phyloP scores from a whole-genome alignment of 2,888 invertebrate species.

The Limenitis camilla region DNA sequence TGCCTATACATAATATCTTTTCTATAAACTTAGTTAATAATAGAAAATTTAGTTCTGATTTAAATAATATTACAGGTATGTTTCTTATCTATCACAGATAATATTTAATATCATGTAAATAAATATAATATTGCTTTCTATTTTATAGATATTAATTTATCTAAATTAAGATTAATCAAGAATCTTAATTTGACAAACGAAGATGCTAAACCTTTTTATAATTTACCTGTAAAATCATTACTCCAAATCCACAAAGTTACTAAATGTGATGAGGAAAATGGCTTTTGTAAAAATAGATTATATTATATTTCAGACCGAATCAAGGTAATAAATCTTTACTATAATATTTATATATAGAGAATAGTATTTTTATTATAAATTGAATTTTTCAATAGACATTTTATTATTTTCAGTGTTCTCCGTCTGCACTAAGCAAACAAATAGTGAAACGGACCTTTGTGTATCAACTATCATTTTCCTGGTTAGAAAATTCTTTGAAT shows the following conservation, averaged over 20 bases:
- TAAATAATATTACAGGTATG: no score
- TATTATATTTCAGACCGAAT: conserved; percentile 71
- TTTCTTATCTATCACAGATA: no score
- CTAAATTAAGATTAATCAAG: conserved; percentile 53
- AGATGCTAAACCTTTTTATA: conserved; percentile 70
- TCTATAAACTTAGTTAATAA: no score
- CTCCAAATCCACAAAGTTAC: conserved; percentile 46
- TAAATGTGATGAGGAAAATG: conserved; percentile 49
- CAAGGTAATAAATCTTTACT: conserved; percentile 41
- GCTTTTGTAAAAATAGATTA: conserved; percentile 69
- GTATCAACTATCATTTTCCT: conserved; percentile 70
- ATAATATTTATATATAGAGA: no score
- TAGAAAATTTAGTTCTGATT: no score
- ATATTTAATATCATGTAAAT: neutral
- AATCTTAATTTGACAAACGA: conserved; percentile 60
- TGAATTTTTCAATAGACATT: conserved; percentile 9
- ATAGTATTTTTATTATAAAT: neutral
- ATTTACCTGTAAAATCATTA: conserved; percentile 52
- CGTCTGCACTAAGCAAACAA: conserved; percentile 57
- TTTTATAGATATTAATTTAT: conserved; percentile 34
- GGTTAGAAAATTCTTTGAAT: conserved; percentile 68
- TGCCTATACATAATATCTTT: no score
- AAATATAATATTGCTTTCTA: conserved; percentile 1
- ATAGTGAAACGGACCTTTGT: conserved; percentile 71
- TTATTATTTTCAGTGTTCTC: conserved; percentile 46